Evolutionary conservation across 2,888 invertebrate species (phyloP).

Genomic region (Nasonovia ribisnigri): DNA sequence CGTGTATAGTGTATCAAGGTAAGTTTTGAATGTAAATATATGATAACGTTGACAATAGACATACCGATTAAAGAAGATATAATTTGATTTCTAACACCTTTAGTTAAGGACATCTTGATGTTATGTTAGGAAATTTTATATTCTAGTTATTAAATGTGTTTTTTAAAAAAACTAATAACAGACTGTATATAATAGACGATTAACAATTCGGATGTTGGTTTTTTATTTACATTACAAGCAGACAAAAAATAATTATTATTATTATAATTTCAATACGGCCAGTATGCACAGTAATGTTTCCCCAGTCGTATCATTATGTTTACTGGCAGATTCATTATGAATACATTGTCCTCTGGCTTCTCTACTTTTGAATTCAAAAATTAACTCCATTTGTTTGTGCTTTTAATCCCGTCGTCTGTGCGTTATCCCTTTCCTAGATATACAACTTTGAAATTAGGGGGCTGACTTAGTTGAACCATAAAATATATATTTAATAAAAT

Average conservation of each 20-base stretch:
- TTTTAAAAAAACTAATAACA: not conserved
- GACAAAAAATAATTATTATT: not conserved
- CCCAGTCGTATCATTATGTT: not conserved
- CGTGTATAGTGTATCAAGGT: not conserved
- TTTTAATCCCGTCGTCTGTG: too few relatives aligned
- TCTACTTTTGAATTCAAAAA: too few relatives aligned
- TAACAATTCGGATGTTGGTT: not conserved
- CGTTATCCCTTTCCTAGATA: too few relatives aligned
- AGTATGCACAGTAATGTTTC: not conserved
- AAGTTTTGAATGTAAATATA: not conserved
- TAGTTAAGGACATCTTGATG: not conserved
- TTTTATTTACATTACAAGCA: not conserved
- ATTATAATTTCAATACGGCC: not conserved
- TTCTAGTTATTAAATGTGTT: not conserved
- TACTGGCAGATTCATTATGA: too few relatives aligned
- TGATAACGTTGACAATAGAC: not conserved
- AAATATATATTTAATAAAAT: too few relatives aligned
- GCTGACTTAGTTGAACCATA: too few relatives aligned
- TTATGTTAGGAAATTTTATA: not conserved
- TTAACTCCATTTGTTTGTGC: too few relatives aligned
- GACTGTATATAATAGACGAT: not conserved
- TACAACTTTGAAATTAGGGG: too few relatives aligned
- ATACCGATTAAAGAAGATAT: conserved; percentile 2
- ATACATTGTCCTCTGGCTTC: too few relatives aligned
- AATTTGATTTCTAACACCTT: not conserved